A percentile compares a stretch with the other conserved stretches of the same genome.
Evolutionary conservation across 2,888 invertebrate species (phyloP).

Genomic region (Sarcophaga caerulescens): DNA sequence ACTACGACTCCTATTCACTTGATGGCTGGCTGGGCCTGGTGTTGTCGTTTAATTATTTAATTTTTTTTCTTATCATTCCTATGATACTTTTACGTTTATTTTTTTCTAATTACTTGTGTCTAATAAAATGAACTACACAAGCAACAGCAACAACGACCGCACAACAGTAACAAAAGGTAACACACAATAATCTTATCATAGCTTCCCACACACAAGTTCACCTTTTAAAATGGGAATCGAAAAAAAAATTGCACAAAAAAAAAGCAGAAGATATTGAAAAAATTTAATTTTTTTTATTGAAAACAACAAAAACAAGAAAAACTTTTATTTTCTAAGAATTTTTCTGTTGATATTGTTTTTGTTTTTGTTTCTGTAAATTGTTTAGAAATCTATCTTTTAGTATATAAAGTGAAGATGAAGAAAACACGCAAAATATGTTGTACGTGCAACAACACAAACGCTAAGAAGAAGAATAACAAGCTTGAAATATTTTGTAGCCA

Average conservation of each 20-base stretch:
- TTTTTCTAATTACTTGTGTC: background rate
- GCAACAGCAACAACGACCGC: background rate
- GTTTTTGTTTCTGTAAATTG: too few relatives aligned
- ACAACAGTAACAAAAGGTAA: background rate
- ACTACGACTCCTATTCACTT: too few relatives aligned
- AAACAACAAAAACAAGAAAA: background rate
- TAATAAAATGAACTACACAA: constrained; percentile 1
- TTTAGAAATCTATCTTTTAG: background rate
- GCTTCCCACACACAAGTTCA: background rate
- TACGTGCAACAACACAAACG: background rate
- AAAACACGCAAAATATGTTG: background rate
- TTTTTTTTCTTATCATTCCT: background rate
- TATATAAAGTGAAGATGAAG: background rate
- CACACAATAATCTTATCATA: constrained; percentile 5
- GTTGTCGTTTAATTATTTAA: background rate
- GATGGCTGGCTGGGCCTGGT: background rate
- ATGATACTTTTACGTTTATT: background rate
- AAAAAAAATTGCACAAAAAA: too few relatives aligned
- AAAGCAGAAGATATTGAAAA: too few relatives aligned
- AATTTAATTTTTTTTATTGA: too few relatives aligned
- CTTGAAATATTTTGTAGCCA: background rate
- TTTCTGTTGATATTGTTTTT: too few relatives aligned
- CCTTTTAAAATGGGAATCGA: background rate
- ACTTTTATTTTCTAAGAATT: background rate
- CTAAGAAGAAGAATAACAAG: background rate